Conservation (phyloP, 1,140 invertebrate genomes). For the Brachystomella parvula region DNA sequence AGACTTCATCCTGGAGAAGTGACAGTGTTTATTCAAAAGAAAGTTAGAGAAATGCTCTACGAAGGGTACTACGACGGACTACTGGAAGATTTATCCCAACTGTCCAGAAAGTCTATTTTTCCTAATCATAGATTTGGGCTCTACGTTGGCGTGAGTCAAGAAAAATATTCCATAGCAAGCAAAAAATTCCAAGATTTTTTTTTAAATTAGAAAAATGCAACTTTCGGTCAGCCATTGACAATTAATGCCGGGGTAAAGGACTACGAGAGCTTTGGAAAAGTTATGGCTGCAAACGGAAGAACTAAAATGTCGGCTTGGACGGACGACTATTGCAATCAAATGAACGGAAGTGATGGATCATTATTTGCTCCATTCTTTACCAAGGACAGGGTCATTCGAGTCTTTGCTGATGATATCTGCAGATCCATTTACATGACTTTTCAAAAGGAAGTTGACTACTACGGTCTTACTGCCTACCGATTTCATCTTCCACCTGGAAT, state of each 20-base stretch:
- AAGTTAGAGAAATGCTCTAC: constrained; percentile 20
- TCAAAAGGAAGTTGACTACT: constrained; percentile 51
- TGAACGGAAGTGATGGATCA: constrained; percentile 63
- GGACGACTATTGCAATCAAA: constrained; percentile 55
- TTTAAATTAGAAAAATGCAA: constrained; percentile 51
- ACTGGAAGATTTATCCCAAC: not conserved
- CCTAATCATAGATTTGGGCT: constrained; percentile 29
- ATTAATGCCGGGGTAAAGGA: constrained; percentile 61
- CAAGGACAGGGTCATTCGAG: constrained; percentile 26
- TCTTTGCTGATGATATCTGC: constrained; percentile 36
- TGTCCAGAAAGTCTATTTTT: not conserved
- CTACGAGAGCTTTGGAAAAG: constrained; percentile 56
- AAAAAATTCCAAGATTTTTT: not conserved
- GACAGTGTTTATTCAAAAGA: constrained; percentile 19
- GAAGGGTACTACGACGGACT: constrained; percentile 18
- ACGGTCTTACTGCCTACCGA: constrained; percentile 58
- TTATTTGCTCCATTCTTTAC: constrained; percentile 63
- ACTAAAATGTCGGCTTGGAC: constrained; percentile 48
- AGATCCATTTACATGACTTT: constrained; percentile 57
- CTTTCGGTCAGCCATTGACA: constrained; percentile 49
- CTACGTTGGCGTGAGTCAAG: constrained; percentile 18
- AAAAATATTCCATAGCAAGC: not conserved
- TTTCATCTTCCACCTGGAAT: constrained; percentile 49
- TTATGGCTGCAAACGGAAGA: constrained; percentile 53
- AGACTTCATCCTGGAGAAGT: constrained; percentile 18